These are phyloP conservation scores for Pholis gunnellus DNA, from an alignment of 2,113 vertebrate genomes.

Conservation along the genomic window DNA sequence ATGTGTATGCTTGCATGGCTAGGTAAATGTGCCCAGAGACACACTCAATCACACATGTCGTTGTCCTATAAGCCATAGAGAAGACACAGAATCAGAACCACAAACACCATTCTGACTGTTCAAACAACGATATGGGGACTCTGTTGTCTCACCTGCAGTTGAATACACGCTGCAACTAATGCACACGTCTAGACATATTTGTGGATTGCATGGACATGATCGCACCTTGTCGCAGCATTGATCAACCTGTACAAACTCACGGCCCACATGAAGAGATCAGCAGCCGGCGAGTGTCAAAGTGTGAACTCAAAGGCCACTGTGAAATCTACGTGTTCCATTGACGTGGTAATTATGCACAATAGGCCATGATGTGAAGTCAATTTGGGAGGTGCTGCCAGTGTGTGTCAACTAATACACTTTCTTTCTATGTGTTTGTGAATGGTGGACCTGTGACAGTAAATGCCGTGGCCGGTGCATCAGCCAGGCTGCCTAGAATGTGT, in stretches of 20 bases:
- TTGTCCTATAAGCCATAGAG: background rate
- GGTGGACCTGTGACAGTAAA: constrained; percentile 58
- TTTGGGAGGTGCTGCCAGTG: constrained; percentile 21
- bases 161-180: constrained; percentile 9
- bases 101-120: constrained; percentile 40
- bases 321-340: constrained; percentile 30
- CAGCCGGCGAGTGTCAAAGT: constrained; percentile 1
- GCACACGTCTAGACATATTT: constrained; percentile 26
- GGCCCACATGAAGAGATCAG: constrained; percentile 31
- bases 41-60: background rate
- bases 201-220: constrained; percentile 11
- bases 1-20: constrained; percentile 26
- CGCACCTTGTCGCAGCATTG: background rate
- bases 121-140: constrained; percentile 45
- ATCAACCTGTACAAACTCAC: constrained; percentile 8
- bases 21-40: constrained; percentile 22
- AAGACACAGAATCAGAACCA: constrained; percentile 18
- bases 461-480: constrained; percentile 56
- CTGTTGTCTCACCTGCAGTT: constrained; percentile 42
- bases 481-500: constrained; percentile 63
- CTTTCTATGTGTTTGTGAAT: constrained; percentile 55
- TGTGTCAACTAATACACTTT: constrained; percentile 26
- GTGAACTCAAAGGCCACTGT: constrained; percentile 24
- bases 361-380: constrained; percentile 17
- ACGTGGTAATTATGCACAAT: constrained; percentile 25